Conservation (phyloP, 2,888 invertebrate genomes). For the Galeruca laticollis region DNA sequence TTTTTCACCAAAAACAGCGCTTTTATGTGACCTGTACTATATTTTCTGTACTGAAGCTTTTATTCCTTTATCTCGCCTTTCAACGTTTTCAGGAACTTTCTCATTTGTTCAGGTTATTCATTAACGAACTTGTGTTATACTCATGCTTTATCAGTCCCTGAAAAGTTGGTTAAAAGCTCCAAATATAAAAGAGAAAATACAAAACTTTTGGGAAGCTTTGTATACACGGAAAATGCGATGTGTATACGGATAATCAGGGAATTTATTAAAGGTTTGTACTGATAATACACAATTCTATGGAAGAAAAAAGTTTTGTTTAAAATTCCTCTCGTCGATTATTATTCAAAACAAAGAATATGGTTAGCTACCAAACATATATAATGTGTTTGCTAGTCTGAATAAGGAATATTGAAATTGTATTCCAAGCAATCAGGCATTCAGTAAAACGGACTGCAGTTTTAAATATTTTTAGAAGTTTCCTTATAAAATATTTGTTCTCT, state of each 20-base stretch:
- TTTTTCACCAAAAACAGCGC: constrained; percentile 58
- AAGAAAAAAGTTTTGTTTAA: not conserved
- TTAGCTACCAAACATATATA: no score
- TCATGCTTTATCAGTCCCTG: constrained; percentile 63
- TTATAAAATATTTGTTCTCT: no score
- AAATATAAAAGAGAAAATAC: constrained; percentile 43
- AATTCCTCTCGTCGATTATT: not conserved
- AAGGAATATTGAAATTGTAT: no score
- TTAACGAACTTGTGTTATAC: constrained; percentile 64
- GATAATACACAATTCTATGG: constrained; percentile 5
- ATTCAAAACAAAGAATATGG: no score
- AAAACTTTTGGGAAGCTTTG: constrained; percentile 35
- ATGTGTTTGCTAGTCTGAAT: no score
- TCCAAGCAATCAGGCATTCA: no score
- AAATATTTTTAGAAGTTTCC: no score
- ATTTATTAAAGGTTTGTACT: constrained; percentile 14
- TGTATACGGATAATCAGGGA: constrained; percentile 28
- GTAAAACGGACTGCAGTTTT: no score
- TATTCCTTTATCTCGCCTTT: constrained; percentile 68
- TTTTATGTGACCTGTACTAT: constrained; percentile 63
- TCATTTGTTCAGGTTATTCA: constrained; percentile 66
- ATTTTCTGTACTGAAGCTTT: constrained; percentile 63
- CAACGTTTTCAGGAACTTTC: constrained; percentile 64
- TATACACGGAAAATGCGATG: constrained; percentile 26
- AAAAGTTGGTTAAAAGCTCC: constrained; percentile 60